Evolutionary conservation across 2,797 vertebrate species (phyloP).

Genomic region (Cyclura pinguis): DNA sequence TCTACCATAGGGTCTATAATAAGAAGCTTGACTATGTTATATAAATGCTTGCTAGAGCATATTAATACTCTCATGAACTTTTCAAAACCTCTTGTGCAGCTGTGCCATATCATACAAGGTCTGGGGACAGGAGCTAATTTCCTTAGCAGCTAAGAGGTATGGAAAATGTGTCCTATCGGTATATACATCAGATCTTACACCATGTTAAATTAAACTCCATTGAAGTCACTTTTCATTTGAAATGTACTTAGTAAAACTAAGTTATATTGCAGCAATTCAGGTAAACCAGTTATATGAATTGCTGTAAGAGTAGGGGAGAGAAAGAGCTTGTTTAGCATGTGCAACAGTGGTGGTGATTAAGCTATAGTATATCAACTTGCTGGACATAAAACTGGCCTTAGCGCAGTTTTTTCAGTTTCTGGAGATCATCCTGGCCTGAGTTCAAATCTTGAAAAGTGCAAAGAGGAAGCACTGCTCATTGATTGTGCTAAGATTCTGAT

Average conservation of each 20-base stretch:
- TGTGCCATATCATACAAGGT: no score
- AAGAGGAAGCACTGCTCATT: conserved; percentile 48
- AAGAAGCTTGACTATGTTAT: background rate
- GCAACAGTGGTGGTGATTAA: background rate
- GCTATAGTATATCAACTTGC: background rate
- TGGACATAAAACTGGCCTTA: conserved; percentile 7
- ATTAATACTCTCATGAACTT: background rate
- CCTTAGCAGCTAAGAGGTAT: background rate
- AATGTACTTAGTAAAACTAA: background rate
- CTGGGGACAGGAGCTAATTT: conserved; percentile 5
- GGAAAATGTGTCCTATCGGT: no score
- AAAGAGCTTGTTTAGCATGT: background rate
- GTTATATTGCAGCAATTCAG: conserved; percentile 29
- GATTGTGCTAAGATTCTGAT: conserved; percentile 57
- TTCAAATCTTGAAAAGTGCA: conserved; percentile 40
- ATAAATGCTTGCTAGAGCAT: background rate
- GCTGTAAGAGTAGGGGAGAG: background rate
- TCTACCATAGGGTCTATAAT: background rate
- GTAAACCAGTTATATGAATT: background rate
- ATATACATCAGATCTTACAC: conserved; percentile 25
- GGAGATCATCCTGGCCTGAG: conserved; percentile 26
- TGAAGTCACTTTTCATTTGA: conserved; percentile 3
- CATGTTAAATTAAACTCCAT: conserved; percentile 41
- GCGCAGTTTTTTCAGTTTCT: background rate
- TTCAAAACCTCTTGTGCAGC: background rate